phyloP scores from a whole-genome alignment of 1,140 invertebrate genomes.

The Drosophila nigrodunni region DNA sequence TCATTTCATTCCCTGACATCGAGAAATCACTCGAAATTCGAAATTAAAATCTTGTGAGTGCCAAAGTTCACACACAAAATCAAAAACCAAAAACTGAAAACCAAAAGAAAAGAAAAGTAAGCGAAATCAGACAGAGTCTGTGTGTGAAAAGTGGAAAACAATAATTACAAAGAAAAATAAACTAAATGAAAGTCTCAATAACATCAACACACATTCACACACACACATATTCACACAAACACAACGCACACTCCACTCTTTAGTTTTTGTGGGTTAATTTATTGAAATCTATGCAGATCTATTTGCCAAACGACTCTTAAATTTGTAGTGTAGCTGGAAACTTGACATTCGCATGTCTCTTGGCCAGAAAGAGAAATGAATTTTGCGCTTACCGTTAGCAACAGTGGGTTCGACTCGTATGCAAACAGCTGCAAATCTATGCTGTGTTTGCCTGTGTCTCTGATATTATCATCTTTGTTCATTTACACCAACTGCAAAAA shows the following conservation, averaged over 20 bases:
- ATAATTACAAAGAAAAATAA: conserved; percentile 31
- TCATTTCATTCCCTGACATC: no score
- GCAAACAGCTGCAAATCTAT: conserved; percentile 1
- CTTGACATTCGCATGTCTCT: conserved; percentile 37
- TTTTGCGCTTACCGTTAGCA: conserved; percentile 9
- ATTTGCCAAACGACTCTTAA: background rate
- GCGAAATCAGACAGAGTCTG: conserved; percentile 17
- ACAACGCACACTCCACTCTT: background rate
- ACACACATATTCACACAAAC: background rate
- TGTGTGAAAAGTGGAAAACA: conserved; percentile 33
- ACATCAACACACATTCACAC: conserved; percentile 1
- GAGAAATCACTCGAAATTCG: conserved; percentile 3
- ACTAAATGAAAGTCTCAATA: conserved; percentile 39
- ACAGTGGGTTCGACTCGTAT: conserved; percentile 18
- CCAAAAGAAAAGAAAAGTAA: conserved; percentile 28
- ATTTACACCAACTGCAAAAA: background rate
- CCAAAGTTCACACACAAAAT: conserved; percentile 40
- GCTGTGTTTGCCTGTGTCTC: background rate
- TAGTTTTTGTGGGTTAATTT: background rate
- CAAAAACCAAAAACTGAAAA: background rate
- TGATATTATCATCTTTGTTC: background rate
- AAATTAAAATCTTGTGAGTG: conserved; percentile 37
- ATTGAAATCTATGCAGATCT: conserved; percentile 1
- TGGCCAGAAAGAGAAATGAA: conserved; percentile 12
- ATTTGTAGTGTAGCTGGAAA: conserved; percentile 10